These are phyloP conservation scores for Corythaixoides concolor DNA, from an alignment of 2,113 vertebrate genomes.

Conservation along the genomic window DNA sequence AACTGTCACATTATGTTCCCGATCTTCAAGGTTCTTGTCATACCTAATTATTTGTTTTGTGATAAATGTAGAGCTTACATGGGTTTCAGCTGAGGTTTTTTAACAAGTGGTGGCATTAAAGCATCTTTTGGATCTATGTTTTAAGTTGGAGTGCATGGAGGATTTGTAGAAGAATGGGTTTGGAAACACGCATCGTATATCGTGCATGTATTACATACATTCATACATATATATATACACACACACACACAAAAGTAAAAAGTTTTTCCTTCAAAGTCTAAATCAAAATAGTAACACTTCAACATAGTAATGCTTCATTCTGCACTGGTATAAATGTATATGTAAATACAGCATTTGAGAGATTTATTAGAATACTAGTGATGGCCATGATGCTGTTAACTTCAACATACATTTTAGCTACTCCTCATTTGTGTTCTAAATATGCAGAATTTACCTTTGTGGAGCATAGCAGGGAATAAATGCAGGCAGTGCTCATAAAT, in stretches of 20 bases:
- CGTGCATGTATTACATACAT: background rate
- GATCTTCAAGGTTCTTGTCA: background rate
- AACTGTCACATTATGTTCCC: background rate
- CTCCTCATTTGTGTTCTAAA: background rate
- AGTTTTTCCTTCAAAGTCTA: background rate
- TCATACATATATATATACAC: rapidly evolving
- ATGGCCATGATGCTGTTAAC: background rate
- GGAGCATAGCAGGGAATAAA: background rate
- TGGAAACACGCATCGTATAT: background rate
- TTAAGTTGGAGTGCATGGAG: background rate
- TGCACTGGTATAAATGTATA: background rate
- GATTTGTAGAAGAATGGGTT: background rate
- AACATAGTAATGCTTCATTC: background rate
- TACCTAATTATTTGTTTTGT: background rate
- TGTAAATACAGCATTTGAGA: background rate
- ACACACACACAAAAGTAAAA: rapidly evolving
- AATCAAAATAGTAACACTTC: background rate
- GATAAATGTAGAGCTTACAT: background rate
- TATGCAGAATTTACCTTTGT: background rate
- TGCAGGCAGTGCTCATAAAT: background rate
- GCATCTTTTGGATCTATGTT: background rate
- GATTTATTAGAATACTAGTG: background rate
- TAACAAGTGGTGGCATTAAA: background rate
- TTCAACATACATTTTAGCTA: background rate
- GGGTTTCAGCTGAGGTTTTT: background rate